phyloP scores from a whole-genome alignment of 2,113 vertebrate species.

The Recurvirostra avosetta region DNA sequence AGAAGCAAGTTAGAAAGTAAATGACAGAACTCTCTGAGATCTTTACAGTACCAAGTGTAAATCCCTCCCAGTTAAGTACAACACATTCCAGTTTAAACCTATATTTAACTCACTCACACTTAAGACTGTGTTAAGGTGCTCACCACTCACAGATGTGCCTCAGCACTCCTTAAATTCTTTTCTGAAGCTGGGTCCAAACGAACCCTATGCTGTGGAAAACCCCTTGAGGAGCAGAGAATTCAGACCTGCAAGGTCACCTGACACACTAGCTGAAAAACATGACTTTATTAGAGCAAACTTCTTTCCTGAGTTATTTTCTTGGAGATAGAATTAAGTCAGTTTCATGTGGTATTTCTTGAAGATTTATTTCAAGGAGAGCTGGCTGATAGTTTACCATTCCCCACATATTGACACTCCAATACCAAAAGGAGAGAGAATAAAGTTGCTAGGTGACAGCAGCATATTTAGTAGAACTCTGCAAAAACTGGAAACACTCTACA shows the following conservation, averaged over 20 bases:
- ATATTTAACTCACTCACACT: background rate
- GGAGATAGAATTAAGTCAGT: background rate
- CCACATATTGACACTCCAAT: background rate
- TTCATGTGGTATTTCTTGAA: background rate
- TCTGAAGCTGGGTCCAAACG: background rate
- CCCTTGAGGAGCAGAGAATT: background rate
- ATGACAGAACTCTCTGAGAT: background rate
- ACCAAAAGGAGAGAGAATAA: conserved; percentile 4
- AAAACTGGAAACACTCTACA: background rate
- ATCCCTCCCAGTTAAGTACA: background rate
- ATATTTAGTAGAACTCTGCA: background rate
- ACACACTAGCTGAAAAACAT: background rate
- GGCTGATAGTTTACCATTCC: background rate
- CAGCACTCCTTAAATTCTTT: background rate
- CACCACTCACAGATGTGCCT: background rate
- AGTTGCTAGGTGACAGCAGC: background rate
- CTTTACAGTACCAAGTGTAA: background rate
- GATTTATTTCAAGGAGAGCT: background rate
- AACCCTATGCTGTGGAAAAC: background rate
- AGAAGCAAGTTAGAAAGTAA: background rate
- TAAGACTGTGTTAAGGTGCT: background rate
- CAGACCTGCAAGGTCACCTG: background rate
- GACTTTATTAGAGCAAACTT: background rate
- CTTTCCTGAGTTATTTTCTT: background rate
- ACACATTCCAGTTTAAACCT: background rate